A percentile compares a stretch with the other conserved stretches of the same genome.
Conservation (phyloP, 1,140 invertebrate species). For the Hyposmocoma kahamanoa region DNA sequence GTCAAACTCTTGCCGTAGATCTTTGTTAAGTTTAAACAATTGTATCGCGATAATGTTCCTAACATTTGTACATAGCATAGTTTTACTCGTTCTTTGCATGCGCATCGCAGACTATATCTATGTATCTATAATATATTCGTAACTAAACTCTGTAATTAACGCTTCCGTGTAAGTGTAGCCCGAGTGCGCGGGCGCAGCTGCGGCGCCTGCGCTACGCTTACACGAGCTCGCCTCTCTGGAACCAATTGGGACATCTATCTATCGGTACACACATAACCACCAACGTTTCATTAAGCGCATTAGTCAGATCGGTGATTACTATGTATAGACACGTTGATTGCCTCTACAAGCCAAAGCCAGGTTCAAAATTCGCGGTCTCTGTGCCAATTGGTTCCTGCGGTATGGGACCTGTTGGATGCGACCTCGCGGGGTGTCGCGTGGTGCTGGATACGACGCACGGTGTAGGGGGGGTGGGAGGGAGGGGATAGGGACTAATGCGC, state of each 20-base stretch:
- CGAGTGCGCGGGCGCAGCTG: constrained; percentile 11
- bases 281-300: constrained; percentile 65
- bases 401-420: constrained; percentile 66
- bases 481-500: constrained; percentile 74
- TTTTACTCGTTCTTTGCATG: constrained; percentile 65
- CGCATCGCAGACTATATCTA: constrained; percentile 61
- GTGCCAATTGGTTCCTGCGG: constrained; percentile 73
- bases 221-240: constrained; percentile 50
- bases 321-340: constrained; percentile 49
- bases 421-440: constrained; percentile 51
- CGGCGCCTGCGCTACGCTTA: constrained; percentile 24
- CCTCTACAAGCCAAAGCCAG: constrained; percentile 47
- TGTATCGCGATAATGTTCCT: constrained; percentile 69
- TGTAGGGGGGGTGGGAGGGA: constrained; percentile 26
- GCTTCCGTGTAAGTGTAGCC: constrained; percentile 37
- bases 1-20: constrained; percentile 69
- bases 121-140: constrained; percentile 46
- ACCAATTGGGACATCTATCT: constrained; percentile 71
- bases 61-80: constrained; percentile 72
- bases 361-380: constrained; percentile 36
- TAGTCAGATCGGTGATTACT: constrained; percentile 56
- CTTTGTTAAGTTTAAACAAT: constrained; percentile 60
- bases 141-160: constrained; percentile 30
- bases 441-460: constrained; percentile 32
- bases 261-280: constrained; percentile 69